Evolutionary conservation across 2,113 vertebrate genomes (phyloP), one percentile per base, ranked within the genome.

Genomic region (Chionis minor): DNA sequence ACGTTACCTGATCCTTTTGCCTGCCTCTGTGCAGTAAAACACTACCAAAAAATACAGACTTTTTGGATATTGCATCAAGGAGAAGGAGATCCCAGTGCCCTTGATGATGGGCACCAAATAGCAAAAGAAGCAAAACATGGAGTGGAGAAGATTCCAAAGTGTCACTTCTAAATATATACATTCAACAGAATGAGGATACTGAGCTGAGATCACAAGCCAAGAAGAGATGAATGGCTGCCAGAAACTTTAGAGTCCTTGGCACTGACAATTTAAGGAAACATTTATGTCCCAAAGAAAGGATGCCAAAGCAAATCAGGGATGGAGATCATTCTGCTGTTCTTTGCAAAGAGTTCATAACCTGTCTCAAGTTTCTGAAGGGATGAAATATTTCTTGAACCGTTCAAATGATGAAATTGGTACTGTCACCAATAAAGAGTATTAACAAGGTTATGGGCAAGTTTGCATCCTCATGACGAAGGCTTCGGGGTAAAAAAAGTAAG

Each of bases 211-310:
- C 77, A 79, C 19, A 81, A 82, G 81, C 80, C 40, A n/a, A 84
- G 54, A 82, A 91, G 59, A 81, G 66, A 75, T 61, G 69, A 94
- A 89, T 13, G 47, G 65, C 61, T 96, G 88, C 90, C 88, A 97
- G 83, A 75, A 90, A 84, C 47, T 89, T 91, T 2, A 86, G 55
- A 69, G 65, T 27, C 38, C 91, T 86, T 94, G 92, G 91, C 88
- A 91, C 75, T 59, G 75, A 86, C 28, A 90, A 47, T 61, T 75
- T 44, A 65, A 47, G 27, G 83, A 94, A 89, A 89, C 56, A 87
- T 91, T 74, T 51, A 84, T 4, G 33, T 71, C 72, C 72, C 56
- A 78, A 79, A 82, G 85, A 66, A 87, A 63, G 40, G 26, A 91
- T 62, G 86, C 88, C 94, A 96, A 94, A 84, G 32, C 44, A 94